Conservation (phyloP, 1,140 invertebrate species). For the Diprion similis region DNA sequence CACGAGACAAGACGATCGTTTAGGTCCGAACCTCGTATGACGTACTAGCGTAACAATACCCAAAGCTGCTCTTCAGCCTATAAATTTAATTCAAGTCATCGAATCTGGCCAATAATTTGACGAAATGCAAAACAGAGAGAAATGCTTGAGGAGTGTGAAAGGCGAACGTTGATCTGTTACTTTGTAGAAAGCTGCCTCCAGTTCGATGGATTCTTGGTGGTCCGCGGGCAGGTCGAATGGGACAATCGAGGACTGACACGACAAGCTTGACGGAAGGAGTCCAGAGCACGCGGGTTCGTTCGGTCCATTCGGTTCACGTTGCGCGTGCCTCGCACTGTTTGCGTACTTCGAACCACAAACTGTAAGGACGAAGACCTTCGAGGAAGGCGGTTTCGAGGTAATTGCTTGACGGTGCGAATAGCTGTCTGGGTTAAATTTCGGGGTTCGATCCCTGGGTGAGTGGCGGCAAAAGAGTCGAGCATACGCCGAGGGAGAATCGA, state of each 20-base stretch:
- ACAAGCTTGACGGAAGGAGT: conserved; percentile 9
- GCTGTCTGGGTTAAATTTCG: no score
- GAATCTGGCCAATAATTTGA: no score
- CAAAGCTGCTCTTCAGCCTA: no score
- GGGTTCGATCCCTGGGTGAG: no score
- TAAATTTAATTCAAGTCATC: no score
- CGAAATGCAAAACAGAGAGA: no score
- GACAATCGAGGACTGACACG: conserved; percentile 6
- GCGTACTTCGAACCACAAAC: background rate
- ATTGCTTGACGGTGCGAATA: no score
- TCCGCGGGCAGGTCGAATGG: background rate
- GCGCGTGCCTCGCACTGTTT: background rate
- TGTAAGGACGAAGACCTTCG: background rate
- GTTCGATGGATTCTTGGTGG: conserved; percentile 9
- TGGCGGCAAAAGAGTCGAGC: no score
- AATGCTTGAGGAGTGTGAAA: background rate
- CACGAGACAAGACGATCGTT: no score
- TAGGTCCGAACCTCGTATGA: no score
- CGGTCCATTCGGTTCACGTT: background rate
- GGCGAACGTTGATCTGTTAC: background rate
- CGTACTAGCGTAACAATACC: no score
- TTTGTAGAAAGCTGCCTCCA: conserved; percentile 3
- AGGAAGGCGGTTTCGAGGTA: no score
- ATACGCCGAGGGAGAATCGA: background rate
- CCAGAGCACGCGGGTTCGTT: background rate